Evolutionary conservation across 2,113 vertebrate species (phyloP).

Genomic region (Ailurus styani): DNA sequence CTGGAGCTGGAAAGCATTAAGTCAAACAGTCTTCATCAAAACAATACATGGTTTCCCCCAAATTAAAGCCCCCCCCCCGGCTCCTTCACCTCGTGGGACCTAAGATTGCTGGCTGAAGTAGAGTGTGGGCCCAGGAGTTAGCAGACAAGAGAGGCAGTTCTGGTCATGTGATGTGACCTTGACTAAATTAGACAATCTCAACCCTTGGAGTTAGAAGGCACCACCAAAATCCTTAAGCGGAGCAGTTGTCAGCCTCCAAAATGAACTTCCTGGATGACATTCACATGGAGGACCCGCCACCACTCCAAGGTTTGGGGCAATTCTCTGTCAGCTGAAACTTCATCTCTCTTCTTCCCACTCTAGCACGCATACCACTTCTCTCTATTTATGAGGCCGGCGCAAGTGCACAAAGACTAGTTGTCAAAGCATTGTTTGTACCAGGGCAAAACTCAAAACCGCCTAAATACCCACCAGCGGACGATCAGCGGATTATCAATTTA

Average conservation of each 20-base stretch:
- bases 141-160: neutral
- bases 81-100: neutral
- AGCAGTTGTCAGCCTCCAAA: neutral
- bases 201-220: neutral
- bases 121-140: neutral
- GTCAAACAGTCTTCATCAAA: neutral
- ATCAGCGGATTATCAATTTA: neutral
- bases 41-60: neutral
- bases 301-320: neutral
- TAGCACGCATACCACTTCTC: neutral
- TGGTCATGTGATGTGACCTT: neutral
- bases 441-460: neutral
- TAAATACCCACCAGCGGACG: neutral
- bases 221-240: neutral
- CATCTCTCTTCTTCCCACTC: neutral
- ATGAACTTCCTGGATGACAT: neutral
- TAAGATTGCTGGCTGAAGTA: neutral
- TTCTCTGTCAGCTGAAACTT: neutral
- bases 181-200: neutral
- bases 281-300: neutral
- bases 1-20: slow-evolving; percentile 1
- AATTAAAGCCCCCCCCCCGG: neutral
- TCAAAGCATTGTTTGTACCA: neutral
- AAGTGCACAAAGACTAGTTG: neutral
- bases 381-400: neutral